These are phyloP conservation scores for Thecophora atra DNA, from an alignment of 2,888 invertebrate genomes.

Conservation along the genomic window DNA sequence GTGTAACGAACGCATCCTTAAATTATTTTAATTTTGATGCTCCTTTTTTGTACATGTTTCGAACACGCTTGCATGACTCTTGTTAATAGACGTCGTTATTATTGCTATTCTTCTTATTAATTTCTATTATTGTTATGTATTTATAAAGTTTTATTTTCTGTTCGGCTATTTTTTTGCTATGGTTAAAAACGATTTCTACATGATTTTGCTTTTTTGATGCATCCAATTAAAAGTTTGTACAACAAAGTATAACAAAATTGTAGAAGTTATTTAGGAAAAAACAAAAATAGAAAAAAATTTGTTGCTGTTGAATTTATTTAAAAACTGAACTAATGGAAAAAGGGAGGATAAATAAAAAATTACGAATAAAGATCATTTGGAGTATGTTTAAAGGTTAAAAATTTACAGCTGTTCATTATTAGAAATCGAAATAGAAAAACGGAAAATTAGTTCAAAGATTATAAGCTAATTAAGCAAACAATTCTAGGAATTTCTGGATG, in stretches of 20 bases:
- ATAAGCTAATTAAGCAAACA: too few species aligned
- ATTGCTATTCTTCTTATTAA: background rate
- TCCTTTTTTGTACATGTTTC: background rate
- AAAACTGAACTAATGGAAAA: too few species aligned
- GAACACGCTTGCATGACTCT: background rate
- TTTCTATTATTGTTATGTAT: background rate
- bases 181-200: conserved; percentile 1
- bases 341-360: too few species aligned
- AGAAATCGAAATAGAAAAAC: too few species aligned
- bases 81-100: background rate
- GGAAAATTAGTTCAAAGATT: too few species aligned
- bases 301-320: background rate
- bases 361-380: too few species aligned
- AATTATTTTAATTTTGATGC: conserved; percentile 5
- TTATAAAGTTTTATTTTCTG: background rate
- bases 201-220: conserved; percentile 24
- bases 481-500: too few species aligned
- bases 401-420: too few species aligned
- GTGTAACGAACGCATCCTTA: conserved; percentile 9
- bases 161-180: background rate
- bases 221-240: conserved; percentile 1
- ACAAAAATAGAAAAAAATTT: too few species aligned
- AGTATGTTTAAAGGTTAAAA: too few species aligned
- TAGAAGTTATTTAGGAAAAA: too few species aligned
- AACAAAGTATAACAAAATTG: too few species aligned